phyloP scores from a whole-genome alignment of 2,888 invertebrate genomes.

The Spatulosminthurus flaviceps region DNA sequence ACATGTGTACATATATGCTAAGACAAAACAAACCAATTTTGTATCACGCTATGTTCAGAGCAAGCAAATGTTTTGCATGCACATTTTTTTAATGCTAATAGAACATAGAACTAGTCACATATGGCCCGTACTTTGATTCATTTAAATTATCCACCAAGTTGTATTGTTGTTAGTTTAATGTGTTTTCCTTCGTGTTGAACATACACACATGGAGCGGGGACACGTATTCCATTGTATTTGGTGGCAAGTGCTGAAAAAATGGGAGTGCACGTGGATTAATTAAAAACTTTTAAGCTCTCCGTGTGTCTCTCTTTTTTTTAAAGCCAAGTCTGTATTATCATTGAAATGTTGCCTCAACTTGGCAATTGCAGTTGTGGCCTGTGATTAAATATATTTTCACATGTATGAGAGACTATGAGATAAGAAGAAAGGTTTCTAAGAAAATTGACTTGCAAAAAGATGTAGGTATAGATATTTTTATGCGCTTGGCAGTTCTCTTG shows the following conservation, averaged over 20 bases:
- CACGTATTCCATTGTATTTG: background rate
- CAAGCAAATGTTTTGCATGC: background rate
- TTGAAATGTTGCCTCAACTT: slow-evolving; percentile 7
- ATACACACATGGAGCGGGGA: background rate
- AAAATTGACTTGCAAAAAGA: slow-evolving; percentile 13
- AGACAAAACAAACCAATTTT: slow-evolving; percentile 18
- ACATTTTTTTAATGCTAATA: background rate
- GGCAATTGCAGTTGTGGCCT: background rate
- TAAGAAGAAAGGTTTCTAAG: background rate
- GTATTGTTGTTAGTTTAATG: slow-evolving; percentile 10
- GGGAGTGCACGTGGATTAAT: slow-evolving; percentile 18
- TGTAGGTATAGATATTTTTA: background rate
- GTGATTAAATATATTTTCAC: slow-evolving; percentile 4
- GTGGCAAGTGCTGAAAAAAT: background rate
- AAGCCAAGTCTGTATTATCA: background rate
- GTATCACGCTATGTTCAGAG: background rate
- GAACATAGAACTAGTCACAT: background rate
- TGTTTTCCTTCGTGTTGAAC: background rate
- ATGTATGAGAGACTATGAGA: background rate
- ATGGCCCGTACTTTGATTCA: slow-evolving; percentile 3
- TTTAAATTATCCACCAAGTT: background rate
- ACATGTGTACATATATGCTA: background rate
- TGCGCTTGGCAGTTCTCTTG: background rate
- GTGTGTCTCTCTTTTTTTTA: background rate
- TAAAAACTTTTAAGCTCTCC: background rate